Evolutionary conservation across 2,113 vertebrate genomes (phyloP), one percentile per base, ranked within the genome.

Genomic region (Rhadina sibilatrix): DNA sequence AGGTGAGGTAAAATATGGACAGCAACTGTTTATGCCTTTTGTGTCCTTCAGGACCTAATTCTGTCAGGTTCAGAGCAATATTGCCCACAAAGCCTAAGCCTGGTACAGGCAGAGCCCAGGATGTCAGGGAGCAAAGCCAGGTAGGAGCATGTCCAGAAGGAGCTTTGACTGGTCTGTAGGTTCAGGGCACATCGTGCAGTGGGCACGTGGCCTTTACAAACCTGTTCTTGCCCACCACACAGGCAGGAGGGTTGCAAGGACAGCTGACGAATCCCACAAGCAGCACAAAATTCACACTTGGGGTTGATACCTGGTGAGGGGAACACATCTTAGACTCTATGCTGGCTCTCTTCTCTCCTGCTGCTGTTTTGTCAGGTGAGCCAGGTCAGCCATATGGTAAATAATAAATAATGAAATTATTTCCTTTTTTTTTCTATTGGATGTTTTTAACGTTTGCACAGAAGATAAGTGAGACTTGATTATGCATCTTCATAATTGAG

Each of bases 171-270:
- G 31, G 4, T 69, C 40, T 68, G 12, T 38, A 37, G 10, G 49
- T 86, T 80, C 33, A 9, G 28, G 37, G 25, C 22, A 60, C 1
- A 1, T 31, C 54, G 16, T 50, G 24, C 1, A 3, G 37, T 38
- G 40, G 22, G 37, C 15, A 28, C 0, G 1, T 0, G 1, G 33
- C 27, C 37, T 83, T 80, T 30, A 25, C 0, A 0, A 84, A 57
- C 44, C 20, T 83, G 23, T 77, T 66, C 35, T 70, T 77, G 37
- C 12, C 35, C 24, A 38, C 9, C 37, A 38, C 2, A 6, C 15
- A 27, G 82, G 37, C 44, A 40, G 31, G 35, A 74, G 12, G 18
- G 9, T 28, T 92, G 52, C n/a, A 59, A 75, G 72, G 19, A 35
- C 33, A 66, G 72, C 18, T 0, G 3, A 52, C 2, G 77, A 61